Percentiles rank a stretch among this genome's conserved stretches.
phyloP scores from a whole-genome alignment of 2,113 vertebrate species.

The Nycticorax nycticorax region DNA sequence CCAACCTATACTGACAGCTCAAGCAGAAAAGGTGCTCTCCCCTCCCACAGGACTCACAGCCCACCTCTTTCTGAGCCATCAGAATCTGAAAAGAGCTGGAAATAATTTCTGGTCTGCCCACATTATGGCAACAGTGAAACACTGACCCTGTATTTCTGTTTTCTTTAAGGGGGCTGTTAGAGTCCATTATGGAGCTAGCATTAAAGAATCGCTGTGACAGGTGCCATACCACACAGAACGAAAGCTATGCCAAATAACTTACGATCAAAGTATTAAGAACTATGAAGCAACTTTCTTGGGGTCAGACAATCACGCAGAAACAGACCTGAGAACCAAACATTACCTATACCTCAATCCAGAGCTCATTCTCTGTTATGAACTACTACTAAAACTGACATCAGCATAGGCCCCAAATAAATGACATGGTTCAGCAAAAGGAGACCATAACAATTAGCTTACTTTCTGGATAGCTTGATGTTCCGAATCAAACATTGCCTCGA shows the following conservation, averaged over 20 bases:
- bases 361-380: not conserved
- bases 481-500: conserved; percentile 80
- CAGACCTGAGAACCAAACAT: not conserved
- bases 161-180: not conserved
- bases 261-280: not conserved
- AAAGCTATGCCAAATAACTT: not conserved
- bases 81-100: not conserved
- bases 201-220: not conserved
- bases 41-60: conserved; percentile 5
- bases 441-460: conserved; percentile 61
- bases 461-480: conserved; percentile 80
- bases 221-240: not conserved
- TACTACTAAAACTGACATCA: not conserved
- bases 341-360: not conserved
- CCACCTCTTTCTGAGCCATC: conserved; percentile 21
- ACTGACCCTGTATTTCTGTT: not conserved
- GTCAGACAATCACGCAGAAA: not conserved
- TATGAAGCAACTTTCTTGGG: not conserved
- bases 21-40: conserved; percentile 4
- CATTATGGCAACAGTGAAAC: not conserved
- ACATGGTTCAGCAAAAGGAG: not conserved
- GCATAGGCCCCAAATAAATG: not conserved
- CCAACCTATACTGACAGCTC: not conserved
- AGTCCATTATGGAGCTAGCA: not conserved
- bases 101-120: not conserved